Evolutionary conservation across 2,113 vertebrate genomes (phyloP), one percentile per base, ranked within the genome.

Genomic region (Lamprologus callipterus): DNA sequence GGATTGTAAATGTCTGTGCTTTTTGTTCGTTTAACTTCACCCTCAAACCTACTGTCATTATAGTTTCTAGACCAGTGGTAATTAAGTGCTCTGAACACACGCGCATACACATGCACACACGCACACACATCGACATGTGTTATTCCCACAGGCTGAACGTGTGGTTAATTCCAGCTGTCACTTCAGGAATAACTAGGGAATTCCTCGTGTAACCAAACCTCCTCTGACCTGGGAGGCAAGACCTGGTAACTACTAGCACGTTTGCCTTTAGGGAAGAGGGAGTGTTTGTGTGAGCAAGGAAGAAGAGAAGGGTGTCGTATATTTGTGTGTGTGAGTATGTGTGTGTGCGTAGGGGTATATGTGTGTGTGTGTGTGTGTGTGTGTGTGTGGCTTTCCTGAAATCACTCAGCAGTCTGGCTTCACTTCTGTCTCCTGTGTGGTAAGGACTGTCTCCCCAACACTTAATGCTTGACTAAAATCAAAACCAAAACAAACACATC

Each of bases 371-470:
- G 70, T 87, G 83, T 85, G 91, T 65, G 26, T 58, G 51, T 65
- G 47, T 28, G 82, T 53, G 70, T 87, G 83, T 85, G 91, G 91
- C 81, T 91, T 91, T 81, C 85, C 60, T 91, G 90, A 95, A 91
- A 93, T 94, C 89, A 92, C 53, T 91, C 88, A 91, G 84, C 81
- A 90, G 87, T 89, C 87, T 92, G 89, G 87, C 80, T 89, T 93
- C 81, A 91, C 87, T 90, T 93, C 87, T 90, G 89, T 91, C 82
- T 91, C 86, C 88, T 90, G 88, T 93, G 91, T 91, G 90, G 92
- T 85, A 88, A 85, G 9, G 87, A 84, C 87, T 10, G 81, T 92
- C 79, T 82, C 45, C 60, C 12, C 26, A 63, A 87, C 65, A 14
- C 54, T 23, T 28, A 87, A 23, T 13, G 33, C 17, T 80, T 16